Conservation (phyloP, 2,113 vertebrate species). For the Lagopus muta region DNA sequence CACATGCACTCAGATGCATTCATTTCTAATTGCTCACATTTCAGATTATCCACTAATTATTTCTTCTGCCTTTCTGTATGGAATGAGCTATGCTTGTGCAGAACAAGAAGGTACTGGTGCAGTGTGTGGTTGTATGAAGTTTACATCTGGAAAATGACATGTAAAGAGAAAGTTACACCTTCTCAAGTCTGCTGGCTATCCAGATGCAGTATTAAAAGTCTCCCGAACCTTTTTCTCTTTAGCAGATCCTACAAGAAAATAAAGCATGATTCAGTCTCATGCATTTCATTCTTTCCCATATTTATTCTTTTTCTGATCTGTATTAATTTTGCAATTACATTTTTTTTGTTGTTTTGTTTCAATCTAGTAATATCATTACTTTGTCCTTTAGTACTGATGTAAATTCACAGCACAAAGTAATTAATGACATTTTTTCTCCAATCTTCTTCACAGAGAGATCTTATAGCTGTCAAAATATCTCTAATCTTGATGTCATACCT, state of each 20-base stretch:
- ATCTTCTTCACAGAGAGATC: not conserved
- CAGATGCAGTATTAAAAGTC: not conserved
- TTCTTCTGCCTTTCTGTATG: not conserved
- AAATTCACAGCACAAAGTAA: accelerated
- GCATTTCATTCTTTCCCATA: not conserved
- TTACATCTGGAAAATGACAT: not conserved
- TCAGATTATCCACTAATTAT: not conserved
- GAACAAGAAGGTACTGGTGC: not conserved
- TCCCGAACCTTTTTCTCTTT: not conserved
- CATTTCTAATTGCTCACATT: not conserved
- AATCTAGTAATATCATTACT: not conserved
- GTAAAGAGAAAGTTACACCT: not conserved
- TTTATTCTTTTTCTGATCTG: not conserved
- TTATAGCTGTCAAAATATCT: not conserved
- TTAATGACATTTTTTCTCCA: not conserved
- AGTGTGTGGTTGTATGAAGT: not conserved
- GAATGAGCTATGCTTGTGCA: accelerated
- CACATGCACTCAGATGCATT: not conserved
- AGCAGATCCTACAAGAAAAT: not conserved
- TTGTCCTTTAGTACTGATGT: not conserved
- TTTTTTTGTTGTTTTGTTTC: not conserved
- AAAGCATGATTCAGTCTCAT: not conserved
- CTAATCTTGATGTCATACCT: not conserved
- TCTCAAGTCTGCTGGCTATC: not conserved
- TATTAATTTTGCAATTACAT: not conserved